phyloP scores from a whole-genome alignment of 2,797 vertebrate species.

The Myotis planiceps region DNA sequence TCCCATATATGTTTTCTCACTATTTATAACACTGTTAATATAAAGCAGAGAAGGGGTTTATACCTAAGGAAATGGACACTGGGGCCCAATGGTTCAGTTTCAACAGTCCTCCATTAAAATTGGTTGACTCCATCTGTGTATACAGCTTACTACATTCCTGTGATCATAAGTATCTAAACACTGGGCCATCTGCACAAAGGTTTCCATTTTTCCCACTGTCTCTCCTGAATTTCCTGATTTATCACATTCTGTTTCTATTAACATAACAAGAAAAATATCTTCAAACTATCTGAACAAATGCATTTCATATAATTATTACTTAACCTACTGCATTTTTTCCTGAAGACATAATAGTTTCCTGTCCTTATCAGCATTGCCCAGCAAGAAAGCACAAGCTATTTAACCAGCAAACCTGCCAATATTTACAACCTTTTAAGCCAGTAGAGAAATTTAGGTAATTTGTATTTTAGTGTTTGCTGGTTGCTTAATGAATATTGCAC shows the following conservation, averaged over 20 bases:
- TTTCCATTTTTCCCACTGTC: not conserved
- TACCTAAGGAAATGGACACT: not conserved
- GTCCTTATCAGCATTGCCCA: conserved; percentile 62
- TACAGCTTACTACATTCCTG: too few relatives aligned
- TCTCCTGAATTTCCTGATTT: not conserved
- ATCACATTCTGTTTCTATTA: not conserved
- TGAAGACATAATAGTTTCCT: conserved; percentile 7
- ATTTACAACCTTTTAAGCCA: conserved; percentile 62
- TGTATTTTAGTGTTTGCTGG: conserved; percentile 50
- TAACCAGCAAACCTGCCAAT: conserved; percentile 50
- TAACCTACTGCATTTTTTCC: not conserved
- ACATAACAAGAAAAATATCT: not conserved
- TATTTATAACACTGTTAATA: not conserved
- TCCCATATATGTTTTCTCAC: not conserved
- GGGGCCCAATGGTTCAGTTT: not conserved
- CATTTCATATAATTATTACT: conserved; percentile 26
- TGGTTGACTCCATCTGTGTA: not conserved
- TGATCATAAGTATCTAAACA: not conserved
- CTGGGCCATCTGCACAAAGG: not conserved
- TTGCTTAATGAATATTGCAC: conserved; percentile 60
- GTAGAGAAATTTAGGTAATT: conserved; percentile 56
- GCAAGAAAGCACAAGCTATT: conserved; percentile 58
- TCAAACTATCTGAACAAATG: not conserved
- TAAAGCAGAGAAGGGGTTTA: not conserved
- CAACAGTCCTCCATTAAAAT: accelerated